Evolutionary conservation across 2,888 invertebrate genomes (phyloP).

Genomic region (Rhyacophila evoluta): DNA sequence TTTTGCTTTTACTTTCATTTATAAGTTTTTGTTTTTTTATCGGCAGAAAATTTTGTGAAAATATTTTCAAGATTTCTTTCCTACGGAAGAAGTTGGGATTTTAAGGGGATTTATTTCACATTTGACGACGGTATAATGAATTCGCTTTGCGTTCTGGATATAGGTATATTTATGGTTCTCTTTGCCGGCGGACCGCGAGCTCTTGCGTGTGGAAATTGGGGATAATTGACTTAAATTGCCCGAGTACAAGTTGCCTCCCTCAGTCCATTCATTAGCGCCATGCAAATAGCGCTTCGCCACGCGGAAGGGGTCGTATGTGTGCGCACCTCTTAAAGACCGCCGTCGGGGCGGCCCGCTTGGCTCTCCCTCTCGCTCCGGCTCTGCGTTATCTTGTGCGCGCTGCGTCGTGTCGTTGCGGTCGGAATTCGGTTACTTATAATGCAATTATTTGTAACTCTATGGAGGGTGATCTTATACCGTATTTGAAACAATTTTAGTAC

Average conservation of each 20-base stretch:
- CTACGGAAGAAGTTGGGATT: background rate
- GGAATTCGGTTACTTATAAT: slow-evolving; percentile 8
- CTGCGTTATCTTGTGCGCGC: slow-evolving; percentile 1
- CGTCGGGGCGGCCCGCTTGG: background rate
- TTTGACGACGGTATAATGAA: background rate
- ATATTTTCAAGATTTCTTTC: background rate
- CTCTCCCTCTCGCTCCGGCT: background rate
- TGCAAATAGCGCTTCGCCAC: slow-evolving; percentile 46
- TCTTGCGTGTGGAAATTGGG: slow-evolving; percentile 48
- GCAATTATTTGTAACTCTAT: background rate
- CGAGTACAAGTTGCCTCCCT: slow-evolving; percentile 45
- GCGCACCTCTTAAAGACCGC: background rate
- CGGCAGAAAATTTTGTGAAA: too few species aligned
- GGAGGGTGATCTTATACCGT: too few species aligned
- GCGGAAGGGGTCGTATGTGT: slow-evolving; percentile 26
- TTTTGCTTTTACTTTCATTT: too few species aligned
- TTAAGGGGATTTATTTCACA: background rate
- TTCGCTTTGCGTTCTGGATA: slow-evolving; percentile 27
- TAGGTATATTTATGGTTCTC: slow-evolving; percentile 3
- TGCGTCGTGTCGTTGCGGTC: background rate
- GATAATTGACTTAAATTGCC: slow-evolving; percentile 52
- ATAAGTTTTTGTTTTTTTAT: too few species aligned
- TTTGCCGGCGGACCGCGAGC: slow-evolving; percentile 34
- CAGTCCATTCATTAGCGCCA: slow-evolving; percentile 49
- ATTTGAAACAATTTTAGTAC: too few species aligned